Evolutionary conservation across 2,797 vertebrate species (phyloP), one percentile per base, ranked within the genome.

Genomic region (Limnodromus scolopaceus): DNA sequence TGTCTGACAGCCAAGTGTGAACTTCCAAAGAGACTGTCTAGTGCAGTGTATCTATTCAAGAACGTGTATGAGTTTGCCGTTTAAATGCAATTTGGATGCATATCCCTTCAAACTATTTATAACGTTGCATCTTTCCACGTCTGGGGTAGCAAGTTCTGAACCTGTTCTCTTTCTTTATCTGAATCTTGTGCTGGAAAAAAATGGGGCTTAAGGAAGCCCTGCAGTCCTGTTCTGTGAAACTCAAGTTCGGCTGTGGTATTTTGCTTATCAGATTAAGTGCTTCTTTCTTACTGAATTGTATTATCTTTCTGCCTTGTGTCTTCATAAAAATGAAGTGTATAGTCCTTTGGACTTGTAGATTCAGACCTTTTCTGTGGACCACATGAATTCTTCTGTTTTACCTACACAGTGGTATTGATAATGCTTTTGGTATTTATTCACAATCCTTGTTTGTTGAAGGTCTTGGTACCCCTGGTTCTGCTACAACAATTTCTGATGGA

Each of bases 401-500:
- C 34, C 16, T 74, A 19, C 28, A n/a, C 9, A 36, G n/a, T 30
- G 41, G 54, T 36, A 23, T 13, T 74, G 64, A 27, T 80, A 72
- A 75, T 49, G 16, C 86, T 91, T 70, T 74, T 30, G 79, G n/a
- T 74, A 61, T 72, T 93, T 51, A 61, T 38, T 91, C 25, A 15
- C 49, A 74, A 48, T 68, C 83, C 36, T 81, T 89, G 20, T 86
- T 76, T 85, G 41, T 93, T 89, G 30, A 96, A 99, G 99, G 98
- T 99, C 70, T 97, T 99, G 80, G 99, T 99, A 58, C 98, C 99
- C 53, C 97, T 99, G 94, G 96, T 99, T 96, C 97, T 99, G 97
- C 98, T 99, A 51, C 99, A 98, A 77, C 98, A 98, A 10, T 98
- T 99, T 86, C 97, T 98, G 81, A 94, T 97, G 95, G 98, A 98